Base-by-base conservation (phyloP, 1,140 invertebrate species). In the Maconellicoccus hirsutus region DNA sequence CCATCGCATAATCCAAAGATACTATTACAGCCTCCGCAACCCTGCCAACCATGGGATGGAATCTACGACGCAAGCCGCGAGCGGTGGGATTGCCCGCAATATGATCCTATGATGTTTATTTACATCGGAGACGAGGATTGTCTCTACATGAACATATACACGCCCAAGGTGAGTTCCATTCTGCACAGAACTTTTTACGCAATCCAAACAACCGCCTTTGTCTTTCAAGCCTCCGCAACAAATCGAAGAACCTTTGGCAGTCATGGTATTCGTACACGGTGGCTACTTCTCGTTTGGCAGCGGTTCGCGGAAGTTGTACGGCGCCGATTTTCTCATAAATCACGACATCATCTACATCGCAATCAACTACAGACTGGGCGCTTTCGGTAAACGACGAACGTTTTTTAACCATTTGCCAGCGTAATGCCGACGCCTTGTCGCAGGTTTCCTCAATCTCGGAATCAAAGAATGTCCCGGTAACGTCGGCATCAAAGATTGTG, bases 401-500 rank as follows among this genome's bases (percentile, higher is more conserved):
- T n/a, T n/a, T n/a, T n/a, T n/a, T n/a, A n/a, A n/a, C n/a, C n/a
- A n/a, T n/a, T n/a, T n/a, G n/a, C n/a, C n/a, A n/a, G n/a, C n/a
- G n/a, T n/a, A n/a, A n/a, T n/a, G n/a, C n/a, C n/a, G n/a, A n/a
- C n/a, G n/a, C n/a, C n/a, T n/a, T n/a, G n/a, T 69, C 39, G n/a
- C 33, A 72, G 69, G 69, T 10, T 73, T 73, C 29, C 33, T 90
- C 29, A 86, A 85, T 73, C 87, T 85, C 0, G 86, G 85, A 1
- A 85, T 86, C 71, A 78, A 81, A n/a, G 76, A 82, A 61, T 83
- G 85, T 0, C 83, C 86, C 0, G 89, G 89, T n/a, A 91, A 92
- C 76, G 84, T 85, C 77, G 89, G 88, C 0, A 78, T 91, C 23
- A 87, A 87, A 77, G 90, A 92, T 79, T 88, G 90, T 79, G 85